phyloP scores from a whole-genome alignment of 2,797 vertebrate genomes.

The Mus minutoides region DNA sequence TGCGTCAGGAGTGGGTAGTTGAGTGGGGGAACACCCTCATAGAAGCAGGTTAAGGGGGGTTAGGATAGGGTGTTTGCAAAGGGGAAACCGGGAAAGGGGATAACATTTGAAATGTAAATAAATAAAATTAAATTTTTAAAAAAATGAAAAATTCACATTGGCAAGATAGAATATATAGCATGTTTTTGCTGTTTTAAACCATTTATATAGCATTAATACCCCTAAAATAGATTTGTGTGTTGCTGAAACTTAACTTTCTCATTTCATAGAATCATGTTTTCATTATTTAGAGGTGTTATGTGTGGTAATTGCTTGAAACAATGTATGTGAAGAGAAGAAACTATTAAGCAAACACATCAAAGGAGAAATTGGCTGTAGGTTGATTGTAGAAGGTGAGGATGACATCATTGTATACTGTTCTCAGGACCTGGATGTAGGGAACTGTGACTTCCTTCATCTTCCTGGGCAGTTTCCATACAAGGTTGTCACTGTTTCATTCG shows the following conservation, averaged over 20 bases:
- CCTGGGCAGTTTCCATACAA: not conserved
- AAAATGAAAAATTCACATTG: not conserved
- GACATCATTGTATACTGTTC: not conserved
- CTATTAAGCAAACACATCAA: not conserved
- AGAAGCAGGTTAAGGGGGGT: too few species aligned
- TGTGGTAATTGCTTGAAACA: not conserved
- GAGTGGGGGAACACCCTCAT: too few species aligned
- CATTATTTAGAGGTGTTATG: not conserved
- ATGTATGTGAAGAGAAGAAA: not conserved
- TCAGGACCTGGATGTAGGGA: not conserved
- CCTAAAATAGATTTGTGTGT: not conserved
- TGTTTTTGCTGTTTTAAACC: not conserved
- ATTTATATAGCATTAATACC: not conserved
- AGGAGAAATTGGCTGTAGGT: not conserved
- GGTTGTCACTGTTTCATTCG: not conserved
- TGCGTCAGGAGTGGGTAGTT: too few species aligned
- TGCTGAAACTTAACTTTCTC: not conserved
- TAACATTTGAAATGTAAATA: too few species aligned
- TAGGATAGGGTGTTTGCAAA: too few species aligned
- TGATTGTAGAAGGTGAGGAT: not conserved
- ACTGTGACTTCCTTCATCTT: not conserved
- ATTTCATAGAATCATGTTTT: not conserved
- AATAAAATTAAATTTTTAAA: too few species aligned
- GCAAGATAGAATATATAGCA: not conserved
- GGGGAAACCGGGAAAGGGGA: too few species aligned